Percentiles rank a stretch among this genome's conserved stretches.
Evolutionary conservation across 1,140 invertebrate species (phyloP).

Genomic region (Lamellibrachia luymesi): DNA sequence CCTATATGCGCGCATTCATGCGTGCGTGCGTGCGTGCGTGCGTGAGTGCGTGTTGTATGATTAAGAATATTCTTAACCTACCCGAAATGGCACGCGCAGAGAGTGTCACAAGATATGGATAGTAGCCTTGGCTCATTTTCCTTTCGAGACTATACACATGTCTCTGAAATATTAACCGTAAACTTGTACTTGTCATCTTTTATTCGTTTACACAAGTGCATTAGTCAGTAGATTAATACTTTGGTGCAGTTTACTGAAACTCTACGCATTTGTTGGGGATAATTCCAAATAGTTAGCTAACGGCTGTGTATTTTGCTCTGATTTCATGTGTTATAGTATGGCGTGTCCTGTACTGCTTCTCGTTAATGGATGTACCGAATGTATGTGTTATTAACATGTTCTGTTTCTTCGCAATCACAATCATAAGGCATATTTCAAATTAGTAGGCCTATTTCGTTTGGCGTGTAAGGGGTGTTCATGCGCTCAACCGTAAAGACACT

Average conservation of each 20-base stretch:
- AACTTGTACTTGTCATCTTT: background rate
- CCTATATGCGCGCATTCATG: no score
- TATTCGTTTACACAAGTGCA: background rate
- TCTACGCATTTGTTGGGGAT: no score
- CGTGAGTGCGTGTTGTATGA: background rate
- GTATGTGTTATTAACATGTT: no score
- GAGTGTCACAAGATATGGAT: background rate
- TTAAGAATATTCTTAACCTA: background rate
- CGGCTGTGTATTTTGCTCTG: background rate
- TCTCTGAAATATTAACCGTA: background rate
- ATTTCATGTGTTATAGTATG: background rate
- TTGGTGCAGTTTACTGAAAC: no score
- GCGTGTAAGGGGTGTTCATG: no score
- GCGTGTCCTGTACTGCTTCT: no score
- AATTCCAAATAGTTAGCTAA: background rate
- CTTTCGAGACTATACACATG: background rate
- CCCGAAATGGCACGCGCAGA: background rate
- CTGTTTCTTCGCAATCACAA: no score
- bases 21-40: no score
- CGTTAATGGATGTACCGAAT: no score
- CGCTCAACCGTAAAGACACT: no score
- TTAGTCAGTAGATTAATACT: background rate
- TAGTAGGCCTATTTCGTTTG: no score
- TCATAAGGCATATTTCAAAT: no score
- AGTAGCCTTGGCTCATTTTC: background rate